Evolutionary conservation across 2,797 vertebrate genomes (phyloP).

Genomic region (Chaetodon trifasciatus): DNA sequence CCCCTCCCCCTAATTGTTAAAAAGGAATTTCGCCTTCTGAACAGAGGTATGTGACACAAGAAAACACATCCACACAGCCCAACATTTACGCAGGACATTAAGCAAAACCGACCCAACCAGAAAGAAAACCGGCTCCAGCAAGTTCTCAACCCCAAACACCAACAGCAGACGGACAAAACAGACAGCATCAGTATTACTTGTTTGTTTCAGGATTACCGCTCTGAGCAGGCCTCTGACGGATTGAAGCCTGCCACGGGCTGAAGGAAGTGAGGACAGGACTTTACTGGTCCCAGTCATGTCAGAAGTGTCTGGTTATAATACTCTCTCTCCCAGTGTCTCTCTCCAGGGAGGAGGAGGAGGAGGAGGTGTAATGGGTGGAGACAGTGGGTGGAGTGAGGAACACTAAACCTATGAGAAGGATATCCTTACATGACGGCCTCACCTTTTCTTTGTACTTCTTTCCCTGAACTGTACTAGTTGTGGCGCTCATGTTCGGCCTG

Average conservation of each 20-base stretch:
- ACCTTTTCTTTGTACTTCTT: constrained; percentile 25
- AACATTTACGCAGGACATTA: constrained; percentile 29
- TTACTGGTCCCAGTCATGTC: constrained; percentile 28
- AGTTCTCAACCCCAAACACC: constrained; percentile 44
- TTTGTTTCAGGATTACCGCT: constrained; percentile 53
- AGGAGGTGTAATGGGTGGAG: constrained; percentile 61
- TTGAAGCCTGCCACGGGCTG: constrained; percentile 10
- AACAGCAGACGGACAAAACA: constrained; percentile 2
- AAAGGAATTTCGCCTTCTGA: neutral
- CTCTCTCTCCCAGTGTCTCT: neutral
- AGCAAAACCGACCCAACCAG: constrained; percentile 45
- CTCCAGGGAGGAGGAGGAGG: constrained; percentile 30
- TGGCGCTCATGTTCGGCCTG: neutral
- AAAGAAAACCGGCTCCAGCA: constrained; percentile 69
- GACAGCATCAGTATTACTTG: neutral
- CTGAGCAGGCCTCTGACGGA: neutral
- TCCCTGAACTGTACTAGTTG: neutral
- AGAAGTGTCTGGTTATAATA: constrained; percentile 40
- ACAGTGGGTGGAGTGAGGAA: constrained; percentile 64
- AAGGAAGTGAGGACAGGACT: neutral
- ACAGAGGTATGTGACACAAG: constrained; percentile 13
- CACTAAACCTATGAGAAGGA: constrained; percentile 30
- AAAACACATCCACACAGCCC: neutral
- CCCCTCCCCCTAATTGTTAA: constrained; percentile 1
- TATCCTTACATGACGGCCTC: constrained; percentile 5